These are phyloP conservation scores for Chinchilla lanigera DNA, from an alignment of 2,113 vertebrate genomes.

Conservation along the genomic window DNA sequence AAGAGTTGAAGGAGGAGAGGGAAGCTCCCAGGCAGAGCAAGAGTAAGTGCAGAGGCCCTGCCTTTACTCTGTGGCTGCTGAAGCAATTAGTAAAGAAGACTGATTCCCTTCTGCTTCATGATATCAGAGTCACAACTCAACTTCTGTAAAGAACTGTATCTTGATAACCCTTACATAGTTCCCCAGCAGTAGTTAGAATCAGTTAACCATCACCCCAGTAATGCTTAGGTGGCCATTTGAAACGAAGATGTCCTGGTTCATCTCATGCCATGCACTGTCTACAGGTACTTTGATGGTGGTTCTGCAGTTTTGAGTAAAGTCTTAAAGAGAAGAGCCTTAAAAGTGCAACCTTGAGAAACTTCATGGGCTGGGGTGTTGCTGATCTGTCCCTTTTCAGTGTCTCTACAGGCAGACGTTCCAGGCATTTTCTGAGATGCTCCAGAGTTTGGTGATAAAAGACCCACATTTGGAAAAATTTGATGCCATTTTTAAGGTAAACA, in stretches of 20 bases:
- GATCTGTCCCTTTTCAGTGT: slow-evolving; percentile 61
- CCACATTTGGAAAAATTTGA: slow-evolving; percentile 77
- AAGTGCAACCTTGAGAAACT: not conserved
- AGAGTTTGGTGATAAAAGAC: slow-evolving; percentile 78
- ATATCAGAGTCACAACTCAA: not conserved
- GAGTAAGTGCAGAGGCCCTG: not conserved
- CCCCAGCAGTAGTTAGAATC: not conserved
- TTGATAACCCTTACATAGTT: not conserved
- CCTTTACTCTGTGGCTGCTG: not conserved
- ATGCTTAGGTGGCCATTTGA: not conserved
- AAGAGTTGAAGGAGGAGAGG: not conserved
- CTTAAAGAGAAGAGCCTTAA: not conserved
- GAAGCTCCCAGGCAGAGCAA: not conserved
- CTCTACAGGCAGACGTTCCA: slow-evolving; percentile 75
- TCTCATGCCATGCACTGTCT: not conserved
- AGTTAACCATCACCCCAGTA: not conserved
- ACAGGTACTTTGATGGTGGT: not conserved
- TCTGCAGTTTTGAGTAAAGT: not conserved
- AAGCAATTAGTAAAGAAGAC: not conserved
- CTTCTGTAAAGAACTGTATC: not conserved
- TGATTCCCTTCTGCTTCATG: not conserved
- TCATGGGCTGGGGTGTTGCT: not conserved
- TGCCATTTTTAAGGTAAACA: slow-evolving; percentile 76
- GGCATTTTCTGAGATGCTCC: slow-evolving; percentile 77
- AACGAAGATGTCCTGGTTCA: slow-evolving; percentile 18